A percentile compares a stretch with the other conserved stretches of the same genome.
phyloP scores from a whole-genome alignment of 2,888 invertebrate genomes.

The Gnatocerus cornutus region DNA sequence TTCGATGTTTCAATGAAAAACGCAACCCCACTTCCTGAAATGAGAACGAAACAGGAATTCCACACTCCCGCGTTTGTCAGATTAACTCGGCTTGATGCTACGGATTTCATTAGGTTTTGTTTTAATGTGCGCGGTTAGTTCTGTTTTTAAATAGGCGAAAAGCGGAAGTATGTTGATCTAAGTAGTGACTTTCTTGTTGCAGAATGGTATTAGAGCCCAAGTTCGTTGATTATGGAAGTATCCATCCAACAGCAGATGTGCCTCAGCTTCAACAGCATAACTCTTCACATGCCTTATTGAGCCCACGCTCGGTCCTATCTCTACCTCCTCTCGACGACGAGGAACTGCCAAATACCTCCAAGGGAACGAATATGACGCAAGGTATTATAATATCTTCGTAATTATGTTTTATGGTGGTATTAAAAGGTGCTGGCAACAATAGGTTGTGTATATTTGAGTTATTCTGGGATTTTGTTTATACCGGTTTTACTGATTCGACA shows the following conservation, averaged over 20 bases:
- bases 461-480: slow-evolving; percentile 22
- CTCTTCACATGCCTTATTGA: slow-evolving; percentile 65
- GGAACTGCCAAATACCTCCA: slow-evolving; percentile 66
- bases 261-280: slow-evolving; percentile 65
- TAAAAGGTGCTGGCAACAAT: slow-evolving; percentile 26
- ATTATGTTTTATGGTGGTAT: slow-evolving; percentile 4
- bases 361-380: slow-evolving; percentile 67
- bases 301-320: slow-evolving; percentile 62
- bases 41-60: slow-evolving; percentile 7
- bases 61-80: slow-evolving; percentile 12
- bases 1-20: slow-evolving; percentile 6
- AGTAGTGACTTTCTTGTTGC: slow-evolving; percentile 59
- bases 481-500: too few relatives aligned
- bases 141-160: slow-evolving; percentile 11
- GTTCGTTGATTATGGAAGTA: slow-evolving; percentile 78
- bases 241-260: slow-evolving; percentile 71
- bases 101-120: slow-evolving; percentile 4
- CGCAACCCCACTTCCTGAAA: slow-evolving; percentile 8
- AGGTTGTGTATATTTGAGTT: slow-evolving; percentile 6
- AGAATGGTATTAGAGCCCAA: slow-evolving; percentile 80
- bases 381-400: slow-evolving; percentile 56
- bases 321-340: slow-evolving; percentile 68
- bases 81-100: slow-evolving; percentile 1
- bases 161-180: slow-evolving; percentile 6
- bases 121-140: slow-evolving; percentile 21